Evolutionary conservation across 2,113 vertebrate species (phyloP), one percentile per base, ranked within the genome.

Genomic region (Dromaius novaehollandiae): DNA sequence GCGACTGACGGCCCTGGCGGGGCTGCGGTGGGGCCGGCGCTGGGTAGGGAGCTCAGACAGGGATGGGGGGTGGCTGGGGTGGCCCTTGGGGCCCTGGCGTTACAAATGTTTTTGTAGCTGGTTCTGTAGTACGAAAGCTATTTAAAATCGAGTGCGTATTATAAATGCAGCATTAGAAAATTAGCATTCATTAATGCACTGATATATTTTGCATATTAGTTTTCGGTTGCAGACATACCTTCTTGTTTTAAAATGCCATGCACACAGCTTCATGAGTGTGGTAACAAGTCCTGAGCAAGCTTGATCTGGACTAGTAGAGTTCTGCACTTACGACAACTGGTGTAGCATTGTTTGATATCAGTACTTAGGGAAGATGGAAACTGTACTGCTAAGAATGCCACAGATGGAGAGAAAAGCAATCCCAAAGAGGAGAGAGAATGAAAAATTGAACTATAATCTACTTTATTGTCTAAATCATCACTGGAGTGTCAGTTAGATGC

Each of bases 41-140:
- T 20, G 13, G 28, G 15, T n/a, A 84, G 61, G 66, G 69, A 61
- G 21, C 21, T 0, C 18, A 0, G 25, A 5, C 34, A 36, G 14
- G 12, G 6, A 40, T 20, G 8, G 8, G 34, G 18, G 38, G 15
- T 38, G 38, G 12, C 34, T 64, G 26, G 18, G 46, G 46, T 18
- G 46, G 18, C 46, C 18, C 46, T 48, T 21, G 66, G 63, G 20
- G 18, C 24, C 13, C 20, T 69, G 63, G 11, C 2, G 1, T 10
- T 53, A 5, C 11, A 6, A 15, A 25, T 56, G 16, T 13, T 76
- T 79, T 51, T 74, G 42, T n/a, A 64, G 53, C 9, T 78, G 34
- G 5, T 40, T 19, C 20, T 9, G 18, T 50, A 13, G 17, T 48
- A 20, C 64, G 32, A 65, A 63, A 42, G 11, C 15, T 9, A 20